A percentile compares a stretch with the other conserved stretches of the same genome.
These are phyloP conservation scores for Ianthella basta DNA, from an alignment of 37 sponge, comb jelly and placozoan genomes.

Conservation along the genomic window DNA sequence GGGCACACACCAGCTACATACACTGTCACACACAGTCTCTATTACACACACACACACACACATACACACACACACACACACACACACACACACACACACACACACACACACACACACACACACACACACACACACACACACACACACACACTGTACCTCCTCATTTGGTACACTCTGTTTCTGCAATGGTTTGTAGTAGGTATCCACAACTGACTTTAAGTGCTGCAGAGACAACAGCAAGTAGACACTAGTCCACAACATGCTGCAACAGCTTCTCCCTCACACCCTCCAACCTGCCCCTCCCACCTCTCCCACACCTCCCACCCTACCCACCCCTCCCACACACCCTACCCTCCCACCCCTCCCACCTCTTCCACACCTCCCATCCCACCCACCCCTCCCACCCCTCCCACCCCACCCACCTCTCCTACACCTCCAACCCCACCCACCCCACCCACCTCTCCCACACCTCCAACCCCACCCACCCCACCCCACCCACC, in stretches of 20 bases:
- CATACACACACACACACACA: background rate
- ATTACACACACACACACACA: too few species aligned
- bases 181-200: background rate
- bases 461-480: background rate
- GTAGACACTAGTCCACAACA: background rate
- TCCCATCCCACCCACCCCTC: background rate
- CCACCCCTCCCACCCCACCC: background rate
- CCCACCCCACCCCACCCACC: background rate
- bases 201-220: background rate
- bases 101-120: background rate
- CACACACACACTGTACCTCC: background rate
- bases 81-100: slow-evolving; percentile 39
- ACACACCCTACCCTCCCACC: slow-evolving; percentile 17
- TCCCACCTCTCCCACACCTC: background rate
- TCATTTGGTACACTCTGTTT: background rate
- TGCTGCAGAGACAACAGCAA: background rate
- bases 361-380: background rate
- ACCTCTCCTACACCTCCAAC: background rate
- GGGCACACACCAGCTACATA: too few species aligned
- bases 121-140: too few species aligned
- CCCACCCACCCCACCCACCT: background rate
- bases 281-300: background rate
- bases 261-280: background rate
- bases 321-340: background rate
- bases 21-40: too few species aligned